Percentiles rank a stretch among this genome's conserved stretches.
phyloP scores from a whole-genome alignment of 2,797 vertebrate species.

The Trematomus bernacchii region DNA sequence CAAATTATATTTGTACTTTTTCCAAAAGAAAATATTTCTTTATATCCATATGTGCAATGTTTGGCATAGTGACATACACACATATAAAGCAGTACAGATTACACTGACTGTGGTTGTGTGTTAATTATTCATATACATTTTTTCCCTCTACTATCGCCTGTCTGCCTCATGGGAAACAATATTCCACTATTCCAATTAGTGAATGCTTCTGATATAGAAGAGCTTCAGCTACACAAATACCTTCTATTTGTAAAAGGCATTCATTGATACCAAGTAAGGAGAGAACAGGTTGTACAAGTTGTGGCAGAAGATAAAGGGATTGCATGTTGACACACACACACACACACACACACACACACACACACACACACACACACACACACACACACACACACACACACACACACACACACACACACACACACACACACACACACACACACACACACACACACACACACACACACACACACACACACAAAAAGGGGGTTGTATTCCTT shows the following conservation, averaged over 20 bases:
- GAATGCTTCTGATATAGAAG: background rate
- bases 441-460: conserved; percentile 11
- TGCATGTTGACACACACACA: conserved; percentile 12
- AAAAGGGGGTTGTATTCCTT: conserved; percentile 27
- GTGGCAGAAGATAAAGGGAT: conserved; percentile 34
- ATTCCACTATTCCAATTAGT: conserved; percentile 23
- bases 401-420: background rate
- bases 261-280: conserved; percentile 6
- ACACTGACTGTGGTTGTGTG: conserved; percentile 33
- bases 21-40: conserved; percentile 15
- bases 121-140: conserved; percentile 55
- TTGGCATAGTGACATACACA: background rate
- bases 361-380: conserved; percentile 11
- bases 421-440: conserved; percentile 14
- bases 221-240: background rate
- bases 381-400: conserved; percentile 7
- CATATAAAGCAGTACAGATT: background rate
- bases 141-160: conserved; percentile 6
- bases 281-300: conserved; percentile 37
- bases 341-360: background rate
- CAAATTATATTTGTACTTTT: background rate
- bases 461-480: conserved; percentile 26
- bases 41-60: background rate
- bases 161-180: conserved; percentile 42
- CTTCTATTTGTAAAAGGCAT: conserved; percentile 11